Evolutionary conservation across 2,113 vertebrate species (phyloP).

Genomic region (Malaclemys terrapin): DNA sequence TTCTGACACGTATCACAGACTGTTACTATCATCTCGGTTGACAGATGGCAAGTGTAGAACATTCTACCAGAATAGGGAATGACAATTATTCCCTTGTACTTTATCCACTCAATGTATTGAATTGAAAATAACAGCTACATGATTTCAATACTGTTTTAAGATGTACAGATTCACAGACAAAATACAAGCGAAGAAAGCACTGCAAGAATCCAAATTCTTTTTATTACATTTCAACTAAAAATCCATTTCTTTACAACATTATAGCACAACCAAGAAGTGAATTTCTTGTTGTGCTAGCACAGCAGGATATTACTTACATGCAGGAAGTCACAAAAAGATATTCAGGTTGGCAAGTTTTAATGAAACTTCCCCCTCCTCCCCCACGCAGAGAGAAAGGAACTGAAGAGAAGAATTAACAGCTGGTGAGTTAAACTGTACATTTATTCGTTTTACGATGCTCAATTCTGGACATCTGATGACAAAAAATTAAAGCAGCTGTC

Average conservation of each 20-base stretch:
- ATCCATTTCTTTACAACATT: not conserved
- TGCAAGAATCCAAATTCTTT: not conserved
- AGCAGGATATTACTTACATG: not conserved
- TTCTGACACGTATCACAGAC: fast-evolving
- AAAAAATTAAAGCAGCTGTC: not conserved
- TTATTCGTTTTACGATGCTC: fast-evolving
- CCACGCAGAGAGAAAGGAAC: fast-evolving
- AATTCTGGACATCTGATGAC: fast-evolving
- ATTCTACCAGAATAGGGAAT: not conserved
- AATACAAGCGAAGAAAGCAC: not conserved
- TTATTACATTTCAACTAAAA: not conserved
- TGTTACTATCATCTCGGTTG: not conserved
- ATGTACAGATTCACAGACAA: not conserved
- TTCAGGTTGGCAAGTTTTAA: no score
- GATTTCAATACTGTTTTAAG: not conserved
- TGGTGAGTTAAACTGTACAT: not conserved
- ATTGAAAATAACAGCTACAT: not conserved
- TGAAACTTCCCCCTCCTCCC: fast-evolving
- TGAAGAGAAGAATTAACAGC: fast-evolving
- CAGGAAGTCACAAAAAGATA: not conserved
- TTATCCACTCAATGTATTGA: not conserved
- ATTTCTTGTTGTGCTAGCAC: not conserved
- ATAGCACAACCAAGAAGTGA: not conserved
- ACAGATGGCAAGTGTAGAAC: not conserved
- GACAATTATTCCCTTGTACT: not conserved